Percentiles rank a stretch among this genome's conserved stretches.
phyloP scores from a whole-genome alignment of 2,888 invertebrate species.

The Paralinhomoeus sp. region DNA sequence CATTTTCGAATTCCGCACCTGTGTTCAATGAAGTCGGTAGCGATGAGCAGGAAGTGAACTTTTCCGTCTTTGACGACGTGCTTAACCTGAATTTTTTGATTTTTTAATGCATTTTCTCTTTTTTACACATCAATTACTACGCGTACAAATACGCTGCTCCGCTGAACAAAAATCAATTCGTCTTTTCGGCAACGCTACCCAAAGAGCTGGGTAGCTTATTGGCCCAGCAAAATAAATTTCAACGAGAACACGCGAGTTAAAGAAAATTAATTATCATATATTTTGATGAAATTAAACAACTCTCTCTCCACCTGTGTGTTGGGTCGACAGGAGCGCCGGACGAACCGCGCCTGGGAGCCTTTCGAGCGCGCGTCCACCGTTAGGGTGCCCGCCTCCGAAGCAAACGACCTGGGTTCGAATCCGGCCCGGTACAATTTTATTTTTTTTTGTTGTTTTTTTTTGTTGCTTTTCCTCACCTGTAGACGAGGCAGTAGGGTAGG shows the following conservation, averaged over 20 bases:
- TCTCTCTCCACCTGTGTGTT: constrained; percentile 47
- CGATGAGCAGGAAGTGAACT: constrained; percentile 65
- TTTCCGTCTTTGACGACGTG: constrained; percentile 72
- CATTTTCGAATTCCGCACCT: too few relatives aligned
- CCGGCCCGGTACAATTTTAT: too few relatives aligned
- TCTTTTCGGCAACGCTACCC: too few relatives aligned
- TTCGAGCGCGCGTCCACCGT: constrained; percentile 78
- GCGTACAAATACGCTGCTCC: too few relatives aligned
- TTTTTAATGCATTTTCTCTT: not conserved
- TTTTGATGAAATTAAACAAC: not conserved
- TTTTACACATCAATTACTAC: too few relatives aligned
- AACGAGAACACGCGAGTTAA: too few relatives aligned
- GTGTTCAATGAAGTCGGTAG: constrained; percentile 44
- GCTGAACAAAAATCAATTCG: too few relatives aligned
- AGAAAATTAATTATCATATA: too few relatives aligned
- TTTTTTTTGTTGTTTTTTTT: too few relatives aligned
- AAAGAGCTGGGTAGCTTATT: too few relatives aligned
- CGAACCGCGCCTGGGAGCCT: constrained; percentile 72
- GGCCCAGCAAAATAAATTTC: too few relatives aligned
- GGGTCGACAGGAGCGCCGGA: constrained; percentile 69
- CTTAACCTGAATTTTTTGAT: constrained; percentile 35
- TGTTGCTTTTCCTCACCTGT: too few relatives aligned
- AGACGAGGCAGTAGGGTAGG: not conserved
- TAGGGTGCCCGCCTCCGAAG: constrained; percentile 36
- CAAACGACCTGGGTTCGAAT: not conserved